These are phyloP conservation scores for Choristoneura rosaceana DNA, from an alignment of 2,888 invertebrate genomes.

Conservation along the genomic window DNA sequence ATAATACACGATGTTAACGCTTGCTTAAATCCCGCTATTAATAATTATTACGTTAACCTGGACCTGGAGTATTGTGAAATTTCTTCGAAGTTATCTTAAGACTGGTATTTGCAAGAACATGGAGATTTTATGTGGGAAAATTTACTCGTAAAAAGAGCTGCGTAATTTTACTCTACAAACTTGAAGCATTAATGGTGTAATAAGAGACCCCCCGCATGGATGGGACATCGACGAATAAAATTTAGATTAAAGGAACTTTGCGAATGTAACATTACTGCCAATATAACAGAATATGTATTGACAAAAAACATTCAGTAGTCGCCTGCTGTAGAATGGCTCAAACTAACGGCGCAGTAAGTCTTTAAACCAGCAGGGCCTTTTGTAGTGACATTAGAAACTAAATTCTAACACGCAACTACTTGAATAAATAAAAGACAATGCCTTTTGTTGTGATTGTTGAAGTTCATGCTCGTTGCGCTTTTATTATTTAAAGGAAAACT, in stretches of 20 bases:
- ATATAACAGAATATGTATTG: not conserved
- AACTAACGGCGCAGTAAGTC: not conserved
- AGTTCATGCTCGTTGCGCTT: not conserved
- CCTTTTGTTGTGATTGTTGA: not conserved
- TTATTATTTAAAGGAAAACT: conserved; percentile 8
- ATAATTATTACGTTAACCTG: conserved; percentile 36
- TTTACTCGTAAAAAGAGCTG: not conserved
- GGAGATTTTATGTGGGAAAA: not conserved
- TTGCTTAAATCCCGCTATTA: conserved; percentile 31
- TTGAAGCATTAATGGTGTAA: not conserved
- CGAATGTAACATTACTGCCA: not conserved
- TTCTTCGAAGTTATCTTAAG: conserved; percentile 1
- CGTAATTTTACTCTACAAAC: not conserved
- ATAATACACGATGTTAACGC: conserved; percentile 35
- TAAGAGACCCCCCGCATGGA: not conserved
- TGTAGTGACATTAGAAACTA: not conserved
- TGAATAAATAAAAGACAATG: not conserved
- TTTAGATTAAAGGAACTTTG: not conserved
- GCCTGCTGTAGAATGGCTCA: not conserved
- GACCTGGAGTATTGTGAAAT: conserved; percentile 19
- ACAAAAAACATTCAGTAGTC: not conserved
- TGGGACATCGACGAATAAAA: not conserved
- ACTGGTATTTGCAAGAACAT: not conserved
- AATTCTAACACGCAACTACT: not conserved
- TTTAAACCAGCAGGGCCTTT: not conserved